Base-by-base conservation (phyloP, 1,140 invertebrate genomes). In the Caenorhabditis elegans region DNA sequence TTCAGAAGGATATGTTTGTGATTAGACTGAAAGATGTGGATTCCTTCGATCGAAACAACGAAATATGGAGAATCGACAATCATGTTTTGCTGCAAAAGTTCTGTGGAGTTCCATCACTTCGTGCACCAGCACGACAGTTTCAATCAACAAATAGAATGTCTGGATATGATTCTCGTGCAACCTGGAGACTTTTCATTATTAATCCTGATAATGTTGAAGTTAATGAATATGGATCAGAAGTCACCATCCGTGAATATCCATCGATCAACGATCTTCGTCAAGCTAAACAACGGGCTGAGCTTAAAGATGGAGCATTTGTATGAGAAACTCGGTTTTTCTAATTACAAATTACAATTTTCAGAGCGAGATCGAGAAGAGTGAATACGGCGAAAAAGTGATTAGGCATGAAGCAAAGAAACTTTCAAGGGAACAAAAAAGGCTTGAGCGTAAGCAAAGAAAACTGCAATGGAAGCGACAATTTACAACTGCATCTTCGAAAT, bases 51-150 rank as follows among this genome's bases (percentile, higher is more conserved):
- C 60, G 60, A 3, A 70, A 43, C 13, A 70, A 70, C 22, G 60
- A 70, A 70, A 70, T 70, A 10, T 70, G 60, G 60, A 70, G 60
- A 70, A 70, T 70, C 13, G 60, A 70, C n/a, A 70, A 70, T 43
- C 60, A 70, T 24, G 34, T 70, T 43, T 22, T 70, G n/a, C 36
- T 70, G 36, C 60, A 70, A 70, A 70, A 70, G n/a, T 70, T 70
- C 26, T 70, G 60, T 43, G 60, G 60, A 34, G 60, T 70, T 39
- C 60, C 60, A 39, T 70, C 60, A 11, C 34, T 70, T 43, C 34
- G 34, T n/a, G 60, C 60, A 8, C 60, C 60, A 6, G 60, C 60
- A 19, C 36, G 60, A 70, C 60, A 70, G 34, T 70, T 70, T 39
- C 60, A 70, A 70, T 70, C 60, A 13, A 70, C 60, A 10, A 39